Conservation (phyloP, 1,140 invertebrate species). For the Pseudomyrmex flavicornis region DNA sequence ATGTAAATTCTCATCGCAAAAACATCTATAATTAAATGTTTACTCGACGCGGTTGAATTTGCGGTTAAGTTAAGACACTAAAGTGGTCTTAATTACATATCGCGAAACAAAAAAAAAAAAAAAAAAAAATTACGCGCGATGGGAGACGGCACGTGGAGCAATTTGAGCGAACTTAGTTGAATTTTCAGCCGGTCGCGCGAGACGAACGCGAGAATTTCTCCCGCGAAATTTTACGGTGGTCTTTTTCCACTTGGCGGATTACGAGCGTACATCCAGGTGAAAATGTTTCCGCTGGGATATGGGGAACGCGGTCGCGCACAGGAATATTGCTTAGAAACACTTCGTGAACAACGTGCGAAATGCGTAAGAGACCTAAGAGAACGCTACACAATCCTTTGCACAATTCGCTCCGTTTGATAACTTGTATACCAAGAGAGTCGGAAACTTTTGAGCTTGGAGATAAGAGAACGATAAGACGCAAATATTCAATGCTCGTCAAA, state of each 20-base stretch:
- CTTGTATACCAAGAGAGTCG: background rate
- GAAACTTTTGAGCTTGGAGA: background rate
- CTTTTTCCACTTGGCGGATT: conserved; percentile 61
- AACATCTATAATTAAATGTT: conserved; percentile 1
- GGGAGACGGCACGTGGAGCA: conserved; percentile 13
- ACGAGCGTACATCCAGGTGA: conserved; percentile 55
- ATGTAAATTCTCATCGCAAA: background rate
- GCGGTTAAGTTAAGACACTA: background rate
- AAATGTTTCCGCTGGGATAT: conserved; percentile 50
- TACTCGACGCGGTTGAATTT: conserved; percentile 22
- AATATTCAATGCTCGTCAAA: background rate
- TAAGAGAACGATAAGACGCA: too few species aligned
- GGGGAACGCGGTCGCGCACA: conserved; percentile 7
- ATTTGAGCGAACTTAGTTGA: conserved; percentile 27
- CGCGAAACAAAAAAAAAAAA: background rate
- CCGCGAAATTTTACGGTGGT: conserved; percentile 51
- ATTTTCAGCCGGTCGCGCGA: conserved; percentile 5
- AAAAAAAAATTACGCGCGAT: background rate
- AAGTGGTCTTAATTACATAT: background rate
- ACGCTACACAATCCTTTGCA: background rate
- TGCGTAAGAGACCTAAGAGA: conserved; percentile 4
- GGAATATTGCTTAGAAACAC: conserved; percentile 57
- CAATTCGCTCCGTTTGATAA: conserved; percentile 11
- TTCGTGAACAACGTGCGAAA: conserved; percentile 21
- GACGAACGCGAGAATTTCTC: conserved; percentile 29